Percentiles rank a stretch among this genome's conserved stretches.
Conservation (phyloP, 2,888 invertebrate genomes). For the Coremacera marginata region DNA sequence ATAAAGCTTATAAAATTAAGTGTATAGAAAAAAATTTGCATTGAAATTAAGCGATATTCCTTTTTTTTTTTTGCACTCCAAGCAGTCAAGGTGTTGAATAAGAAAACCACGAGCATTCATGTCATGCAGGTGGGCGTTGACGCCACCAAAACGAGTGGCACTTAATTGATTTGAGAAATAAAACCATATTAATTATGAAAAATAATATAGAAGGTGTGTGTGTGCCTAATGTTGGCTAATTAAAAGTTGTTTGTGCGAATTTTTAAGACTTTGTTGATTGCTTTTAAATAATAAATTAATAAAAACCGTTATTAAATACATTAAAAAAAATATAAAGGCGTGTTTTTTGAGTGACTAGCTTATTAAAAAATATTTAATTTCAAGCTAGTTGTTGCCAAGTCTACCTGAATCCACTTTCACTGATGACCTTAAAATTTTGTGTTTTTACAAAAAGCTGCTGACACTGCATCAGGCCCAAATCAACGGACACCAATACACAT, state of each 20-base stretch:
- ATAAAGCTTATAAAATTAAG: not conserved
- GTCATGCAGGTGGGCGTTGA: not conserved
- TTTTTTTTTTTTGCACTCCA: not conserved
- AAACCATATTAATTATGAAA: no score
- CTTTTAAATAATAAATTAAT: no score
- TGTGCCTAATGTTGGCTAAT: no score
- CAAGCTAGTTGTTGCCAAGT: no score
- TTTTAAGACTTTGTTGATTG: no score
- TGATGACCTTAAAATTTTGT: conserved; percentile 23
- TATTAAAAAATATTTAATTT: no score
- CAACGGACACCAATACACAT: not conserved
- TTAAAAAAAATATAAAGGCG: no score
- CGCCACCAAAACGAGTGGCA: not conserved
- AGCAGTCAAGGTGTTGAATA: not conserved
- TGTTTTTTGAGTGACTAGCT: no score
- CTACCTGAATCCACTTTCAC: conserved; percentile 10
- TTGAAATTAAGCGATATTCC: not conserved
- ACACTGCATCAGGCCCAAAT: not conserved
- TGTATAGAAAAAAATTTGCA: not conserved
- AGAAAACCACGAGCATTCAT: not conserved
- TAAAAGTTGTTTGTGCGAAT: no score
- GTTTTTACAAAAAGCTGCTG: not conserved
- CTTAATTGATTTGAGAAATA: no score
- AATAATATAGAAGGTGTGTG: no score
- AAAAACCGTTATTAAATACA: no score